phyloP scores from a whole-genome alignment of 2,797 vertebrate species.

The Paguma larvata region DNA sequence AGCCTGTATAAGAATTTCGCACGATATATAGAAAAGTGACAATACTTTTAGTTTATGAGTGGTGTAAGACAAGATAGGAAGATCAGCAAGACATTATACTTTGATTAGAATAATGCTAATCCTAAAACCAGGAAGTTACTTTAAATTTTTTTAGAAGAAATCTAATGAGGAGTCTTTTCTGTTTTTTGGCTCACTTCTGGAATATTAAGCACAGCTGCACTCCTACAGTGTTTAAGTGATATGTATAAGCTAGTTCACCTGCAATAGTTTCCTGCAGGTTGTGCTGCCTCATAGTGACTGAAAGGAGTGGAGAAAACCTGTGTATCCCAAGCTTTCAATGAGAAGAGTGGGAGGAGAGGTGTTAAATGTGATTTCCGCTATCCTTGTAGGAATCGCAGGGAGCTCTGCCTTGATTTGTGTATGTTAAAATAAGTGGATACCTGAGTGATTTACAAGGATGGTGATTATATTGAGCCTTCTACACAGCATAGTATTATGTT shows the following conservation, averaged over 20 bases:
- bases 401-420: slow-evolving; percentile 69
- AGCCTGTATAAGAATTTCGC: slow-evolving; percentile 48
- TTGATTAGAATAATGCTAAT: slow-evolving; percentile 37
- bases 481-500: slow-evolving; percentile 36
- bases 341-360: not conserved
- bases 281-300: not conserved
- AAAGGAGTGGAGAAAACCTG: not conserved
- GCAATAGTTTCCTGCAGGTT: not conserved
- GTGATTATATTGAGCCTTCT: slow-evolving; percentile 23
- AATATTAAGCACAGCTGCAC: not conserved
- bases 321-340: slow-evolving; percentile 6
- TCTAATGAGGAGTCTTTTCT: not conserved
- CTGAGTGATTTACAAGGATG: slow-evolving; percentile 56
- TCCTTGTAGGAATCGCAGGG: slow-evolving; percentile 40
- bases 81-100: slow-evolving; percentile 16
- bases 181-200: slow-evolving; percentile 23
- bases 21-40: not conserved
- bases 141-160: slow-evolving; percentile 56
- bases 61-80: slow-evolving; percentile 13
- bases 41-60: slow-evolving; percentile 11
- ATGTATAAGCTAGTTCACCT: not conserved
- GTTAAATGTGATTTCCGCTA: slow-evolving; percentile 42
- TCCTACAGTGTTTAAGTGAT: slow-evolving; percentile 23
- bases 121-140: slow-evolving; percentile 36
- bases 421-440: slow-evolving; percentile 52